phyloP scores from a whole-genome alignment of 2,888 invertebrate genomes.

The Mythimna ferrago region DNA sequence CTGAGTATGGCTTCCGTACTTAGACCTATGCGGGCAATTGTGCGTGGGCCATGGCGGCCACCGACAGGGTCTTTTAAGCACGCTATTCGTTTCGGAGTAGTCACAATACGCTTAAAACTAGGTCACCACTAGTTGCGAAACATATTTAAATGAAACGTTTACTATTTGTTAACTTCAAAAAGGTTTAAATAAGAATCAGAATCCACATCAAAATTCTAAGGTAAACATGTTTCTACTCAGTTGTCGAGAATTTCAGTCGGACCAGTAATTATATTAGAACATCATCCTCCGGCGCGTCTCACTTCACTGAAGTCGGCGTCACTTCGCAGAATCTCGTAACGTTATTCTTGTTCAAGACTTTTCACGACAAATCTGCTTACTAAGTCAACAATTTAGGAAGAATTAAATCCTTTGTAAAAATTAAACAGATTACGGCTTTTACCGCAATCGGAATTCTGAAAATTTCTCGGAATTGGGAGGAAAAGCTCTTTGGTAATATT shows the following conservation, averaged over 20 bases:
- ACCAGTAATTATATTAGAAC: constrained; percentile 36
- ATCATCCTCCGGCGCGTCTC: constrained; percentile 28
- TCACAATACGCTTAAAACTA: too few relatives aligned
- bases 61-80: too few relatives aligned
- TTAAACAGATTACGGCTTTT: constrained; percentile 5
- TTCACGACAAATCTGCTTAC: constrained; percentile 19
- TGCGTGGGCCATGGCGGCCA: too few relatives aligned
- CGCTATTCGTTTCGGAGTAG: too few relatives aligned
- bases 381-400: constrained; percentile 21
- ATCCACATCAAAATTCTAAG: constrained; percentile 16
- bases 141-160: background rate
- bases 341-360: constrained; percentile 16
- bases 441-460: background rate
- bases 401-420: constrained; percentile 24
- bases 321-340: constrained; percentile 17
- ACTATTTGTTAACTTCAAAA: background rate
- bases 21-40: too few relatives aligned
- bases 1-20: too few relatives aligned
- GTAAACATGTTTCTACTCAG: constrained; percentile 16
- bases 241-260: constrained; percentile 12
- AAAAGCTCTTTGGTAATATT: background rate
- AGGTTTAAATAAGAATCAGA: constrained; percentile 5
- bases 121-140: too few relatives aligned
- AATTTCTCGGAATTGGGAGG: background rate
- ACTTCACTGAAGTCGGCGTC: constrained; percentile 6